Percentiles rank a stretch among this genome's conserved stretches.
These are phyloP conservation scores for Contarinia nasturtii DNA, from an alignment of 1,140 invertebrate species.

Conservation along the genomic window DNA sequence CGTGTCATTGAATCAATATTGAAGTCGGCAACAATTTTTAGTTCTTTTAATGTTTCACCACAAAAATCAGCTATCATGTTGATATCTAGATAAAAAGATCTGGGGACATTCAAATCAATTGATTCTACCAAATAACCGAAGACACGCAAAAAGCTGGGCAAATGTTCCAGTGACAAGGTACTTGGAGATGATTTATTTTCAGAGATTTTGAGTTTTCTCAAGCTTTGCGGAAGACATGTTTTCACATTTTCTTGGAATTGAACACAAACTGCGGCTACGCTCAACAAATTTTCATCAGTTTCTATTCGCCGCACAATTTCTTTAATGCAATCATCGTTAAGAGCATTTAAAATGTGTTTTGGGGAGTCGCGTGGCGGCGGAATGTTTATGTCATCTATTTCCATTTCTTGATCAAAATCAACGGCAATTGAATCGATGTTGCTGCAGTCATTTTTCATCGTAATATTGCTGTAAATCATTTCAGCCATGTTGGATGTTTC, in stretches of 20 bases:
- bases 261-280: neutral
- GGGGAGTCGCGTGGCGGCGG: no score
- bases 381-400: no score
- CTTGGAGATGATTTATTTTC: neutral
- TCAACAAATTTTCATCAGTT: neutral
- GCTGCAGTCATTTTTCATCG: no score
- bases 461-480: no score
- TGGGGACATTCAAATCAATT: neutral
- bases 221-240: neutral
- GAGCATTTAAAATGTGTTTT: neutral
- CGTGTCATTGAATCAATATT: neutral
- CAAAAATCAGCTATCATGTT: neutral
- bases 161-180: neutral
- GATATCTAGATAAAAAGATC: neutral
- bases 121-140: neutral
- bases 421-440: no score
- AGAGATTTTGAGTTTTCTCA: neutral
- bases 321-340: neutral
- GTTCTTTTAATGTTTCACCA: neutral
- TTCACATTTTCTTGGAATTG: neutral
- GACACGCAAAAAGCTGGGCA: neutral
- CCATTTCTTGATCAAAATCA: no score
- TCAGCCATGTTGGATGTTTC: no score
- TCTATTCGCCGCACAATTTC: neutral
- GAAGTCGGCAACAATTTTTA: neutral